Evolutionary conservation across 1,140 invertebrate species (phyloP), one percentile per base, ranked within the genome.

Genomic region (Zaprionus davidi): DNA sequence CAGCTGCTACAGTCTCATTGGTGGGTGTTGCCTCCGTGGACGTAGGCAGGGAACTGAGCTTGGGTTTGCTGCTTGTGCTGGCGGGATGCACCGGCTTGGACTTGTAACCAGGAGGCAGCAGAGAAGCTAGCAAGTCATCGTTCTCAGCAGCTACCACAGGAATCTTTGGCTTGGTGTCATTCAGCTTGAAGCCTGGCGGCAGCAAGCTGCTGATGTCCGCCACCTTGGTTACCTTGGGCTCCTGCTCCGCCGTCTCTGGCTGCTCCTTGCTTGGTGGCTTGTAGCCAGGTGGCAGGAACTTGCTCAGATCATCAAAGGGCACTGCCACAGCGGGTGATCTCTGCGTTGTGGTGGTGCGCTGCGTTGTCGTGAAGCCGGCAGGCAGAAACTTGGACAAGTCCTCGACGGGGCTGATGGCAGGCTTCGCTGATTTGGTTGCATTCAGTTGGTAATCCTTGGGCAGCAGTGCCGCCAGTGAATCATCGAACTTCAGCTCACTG

Each of bases 301-400:
- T 91, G 51, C 85, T 92, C 20, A 94, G 66, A 68, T 93, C 92
- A 51, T 91, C 80, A 9, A 95, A 86, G 1, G 94, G 93, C 71
- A 81, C 78, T 13, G 94, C 71, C 5, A 83, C 76, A 0, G 62
- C 56, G 1, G 94, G 81, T 3, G 74, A 75, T 65, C 55, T 76
- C 4, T 63, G 71, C 11, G 59, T 71, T 12, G 78, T 72, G 0
- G 38, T 64, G 28, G 20, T 22, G 2, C 36, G 41, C 3, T 26
- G 7, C 1, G 22, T 41, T 5, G 58, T 46, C 17, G 44, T 20
- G 75, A 94, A 96, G 3, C 94, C 95, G 5, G 94, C 93, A 20
- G 96, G 96, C 70, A 96, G 92, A 53, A 96, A 94, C 71, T 95
- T 94, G 26, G 94, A 94, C 15, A 96, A 83, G 72, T 96, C 95